Evolutionary conservation across 1,140 invertebrate genomes (phyloP).

Genomic region (Nasonia vitripennis): DNA sequence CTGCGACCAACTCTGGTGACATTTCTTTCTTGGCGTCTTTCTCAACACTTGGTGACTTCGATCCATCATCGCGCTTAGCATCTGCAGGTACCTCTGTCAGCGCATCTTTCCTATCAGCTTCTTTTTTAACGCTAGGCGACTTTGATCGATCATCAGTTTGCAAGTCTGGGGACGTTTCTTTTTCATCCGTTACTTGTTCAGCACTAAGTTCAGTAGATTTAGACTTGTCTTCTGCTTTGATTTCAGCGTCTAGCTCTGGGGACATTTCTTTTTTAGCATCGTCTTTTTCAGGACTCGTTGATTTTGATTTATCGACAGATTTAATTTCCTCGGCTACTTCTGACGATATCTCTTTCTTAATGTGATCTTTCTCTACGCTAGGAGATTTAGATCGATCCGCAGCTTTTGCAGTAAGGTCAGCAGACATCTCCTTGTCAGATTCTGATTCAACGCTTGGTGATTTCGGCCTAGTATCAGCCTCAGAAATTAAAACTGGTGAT

Average conservation of each 20-base stretch:
- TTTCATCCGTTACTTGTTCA: no score
- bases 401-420: no score
- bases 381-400: no score
- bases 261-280: background rate
- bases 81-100: background rate
- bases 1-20: background rate
- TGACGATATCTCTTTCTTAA: background rate
- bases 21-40: conserved; percentile 8
- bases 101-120: background rate
- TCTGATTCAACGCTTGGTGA: conserved; percentile 37
- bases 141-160: conserved; percentile 18
- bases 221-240: no score
- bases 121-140: conserved; percentile 49
- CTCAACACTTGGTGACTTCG: conserved; percentile 38
- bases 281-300: conserved; percentile 46
- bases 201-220: no score
- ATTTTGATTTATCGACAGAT: conserved; percentile 48
- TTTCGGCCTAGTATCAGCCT: background rate
- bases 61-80: background rate
- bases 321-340: background rate
- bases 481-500: no score
- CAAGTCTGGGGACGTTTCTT: background rate
- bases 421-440: background rate
- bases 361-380: no score
- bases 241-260: background rate